phyloP scores from a whole-genome alignment of 2,113 vertebrate genomes.

The Trogon surrucura region DNA sequence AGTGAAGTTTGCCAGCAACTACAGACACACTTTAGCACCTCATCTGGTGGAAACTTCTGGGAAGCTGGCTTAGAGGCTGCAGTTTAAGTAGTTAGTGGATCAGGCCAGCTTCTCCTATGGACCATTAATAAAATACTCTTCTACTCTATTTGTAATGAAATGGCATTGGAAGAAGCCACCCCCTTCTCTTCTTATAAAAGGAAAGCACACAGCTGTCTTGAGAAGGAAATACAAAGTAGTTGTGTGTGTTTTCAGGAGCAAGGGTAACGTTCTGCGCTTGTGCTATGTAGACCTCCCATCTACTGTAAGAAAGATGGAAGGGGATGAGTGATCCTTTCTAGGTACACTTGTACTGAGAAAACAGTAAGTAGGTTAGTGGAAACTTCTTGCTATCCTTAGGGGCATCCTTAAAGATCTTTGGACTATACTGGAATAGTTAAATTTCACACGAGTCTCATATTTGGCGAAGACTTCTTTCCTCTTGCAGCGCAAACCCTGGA shows the following conservation, averaged over 20 bases:
- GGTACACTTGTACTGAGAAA: not conserved
- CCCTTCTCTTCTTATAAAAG: not conserved
- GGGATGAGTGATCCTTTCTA: not conserved
- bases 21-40: not conserved
- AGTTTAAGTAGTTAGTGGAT: not conserved
- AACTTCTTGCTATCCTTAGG: not conserved
- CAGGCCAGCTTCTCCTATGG: not conserved
- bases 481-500: not conserved
- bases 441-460: accelerated
- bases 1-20: not conserved
- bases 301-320: not conserved
- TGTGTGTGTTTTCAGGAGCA: not conserved
- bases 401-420: not conserved
- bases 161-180: not conserved
- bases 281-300: not conserved
- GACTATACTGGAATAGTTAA: accelerated
- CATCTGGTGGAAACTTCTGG: slow-evolving; percentile 11
- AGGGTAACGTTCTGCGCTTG: not conserved
- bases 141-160: not conserved
- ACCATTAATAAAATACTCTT: not conserved
- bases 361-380: not conserved
- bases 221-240: not conserved
- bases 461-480: accelerated
- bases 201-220: not conserved
- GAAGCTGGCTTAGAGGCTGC: not conserved